These are phyloP conservation scores for Arbacia lixula DNA, from an alignment of 53 echinoderm and acorn worm species.

Conservation along the genomic window DNA sequence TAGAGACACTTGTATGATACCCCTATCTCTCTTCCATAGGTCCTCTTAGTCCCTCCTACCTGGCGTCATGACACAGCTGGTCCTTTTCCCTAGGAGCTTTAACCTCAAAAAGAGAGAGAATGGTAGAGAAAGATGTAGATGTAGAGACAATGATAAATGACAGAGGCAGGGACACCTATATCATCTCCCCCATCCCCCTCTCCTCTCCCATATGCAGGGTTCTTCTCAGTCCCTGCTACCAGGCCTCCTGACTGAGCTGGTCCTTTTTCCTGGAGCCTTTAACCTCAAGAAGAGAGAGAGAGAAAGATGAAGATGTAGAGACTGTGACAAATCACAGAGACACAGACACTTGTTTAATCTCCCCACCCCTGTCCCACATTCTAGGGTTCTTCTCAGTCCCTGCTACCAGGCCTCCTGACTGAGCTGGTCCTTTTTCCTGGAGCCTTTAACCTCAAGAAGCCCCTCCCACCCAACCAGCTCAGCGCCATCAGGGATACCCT, in stretches of 20 bases:
- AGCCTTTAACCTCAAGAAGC: conserved; percentile 88
- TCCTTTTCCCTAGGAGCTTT: conserved; percentile 85
- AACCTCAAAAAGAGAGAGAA: conserved; percentile 95
- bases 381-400: conserved; percentile 72
- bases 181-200: no score
- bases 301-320: no score
- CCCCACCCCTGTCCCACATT: no score
- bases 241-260: conserved; percentile 80
- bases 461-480: conserved; percentile 69
- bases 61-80: conserved; percentile 81
- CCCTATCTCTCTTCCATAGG: no score
- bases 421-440: conserved; percentile 86
- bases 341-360: no score
- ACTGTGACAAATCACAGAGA: no score
- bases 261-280: conserved; percentile 83
- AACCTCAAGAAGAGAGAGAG: conserved; percentile 97
- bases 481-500: conserved; percentile 81
- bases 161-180: no score
- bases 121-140: no score
- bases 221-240: conserved; percentile 82
- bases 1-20: no score
- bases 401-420: conserved; percentile 82
- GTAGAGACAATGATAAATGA: no score
- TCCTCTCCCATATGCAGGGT: no score
- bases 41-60: conserved; percentile 81